Evolutionary conservation across 2,888 invertebrate species (phyloP).

Genomic region (Euproctis similis): DNA sequence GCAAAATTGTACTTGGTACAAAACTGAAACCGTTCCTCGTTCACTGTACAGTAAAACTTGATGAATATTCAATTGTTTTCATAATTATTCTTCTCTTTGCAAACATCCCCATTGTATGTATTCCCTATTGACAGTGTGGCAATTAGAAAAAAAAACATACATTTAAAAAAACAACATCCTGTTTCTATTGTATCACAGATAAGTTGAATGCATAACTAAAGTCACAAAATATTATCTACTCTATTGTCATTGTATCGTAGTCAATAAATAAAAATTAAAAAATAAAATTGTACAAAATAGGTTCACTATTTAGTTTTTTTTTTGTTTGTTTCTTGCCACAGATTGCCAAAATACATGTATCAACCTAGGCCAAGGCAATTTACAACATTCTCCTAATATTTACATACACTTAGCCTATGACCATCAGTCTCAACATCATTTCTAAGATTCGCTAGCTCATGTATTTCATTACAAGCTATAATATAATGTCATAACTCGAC

Average conservation of each 20-base stretch:
- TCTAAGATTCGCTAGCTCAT: constrained; percentile 63
- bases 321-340: too few relatives aligned
- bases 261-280: constrained; percentile 21
- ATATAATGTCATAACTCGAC: constrained; percentile 51
- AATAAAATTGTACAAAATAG: constrained; percentile 8
- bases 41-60: constrained; percentile 58
- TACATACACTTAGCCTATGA: constrained; percentile 73
- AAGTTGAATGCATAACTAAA: constrained; percentile 58
- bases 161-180: constrained; percentile 42
- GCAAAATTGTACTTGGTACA: constrained; percentile 76
- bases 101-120: constrained; percentile 26
- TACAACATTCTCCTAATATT: constrained; percentile 73
- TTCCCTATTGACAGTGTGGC: constrained; percentile 54
- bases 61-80: constrained; percentile 39
- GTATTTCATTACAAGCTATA: constrained; percentile 58
- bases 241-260: constrained; percentile 41
- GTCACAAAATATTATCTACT: constrained; percentile 38
- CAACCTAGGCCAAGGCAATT: constrained; percentile 71
- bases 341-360: constrained; percentile 52
- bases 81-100: constrained; percentile 42
- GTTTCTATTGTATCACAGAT: constrained; percentile 72
- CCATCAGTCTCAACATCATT: constrained; percentile 71
- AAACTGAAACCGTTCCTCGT: constrained; percentile 59
- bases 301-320: too few relatives aligned
- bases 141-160: constrained; percentile 35